Evolutionary conservation across 2,888 invertebrate genomes (phyloP).

Genomic region (Parnassius apollo): DNA sequence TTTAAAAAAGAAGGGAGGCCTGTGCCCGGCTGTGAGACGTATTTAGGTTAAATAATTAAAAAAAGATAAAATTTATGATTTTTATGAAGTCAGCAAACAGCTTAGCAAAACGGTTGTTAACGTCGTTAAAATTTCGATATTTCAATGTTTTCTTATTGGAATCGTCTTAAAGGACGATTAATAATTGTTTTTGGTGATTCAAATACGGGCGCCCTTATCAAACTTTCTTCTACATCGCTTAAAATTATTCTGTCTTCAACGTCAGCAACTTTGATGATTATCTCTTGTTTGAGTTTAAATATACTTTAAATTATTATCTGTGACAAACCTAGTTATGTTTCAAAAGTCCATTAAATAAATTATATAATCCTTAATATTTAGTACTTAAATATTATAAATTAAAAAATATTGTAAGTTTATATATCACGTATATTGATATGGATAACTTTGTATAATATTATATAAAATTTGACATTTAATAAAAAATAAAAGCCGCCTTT

Average conservation of each 20-base stretch:
- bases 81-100: neutral
- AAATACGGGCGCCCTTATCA: slow-evolving; percentile 11
- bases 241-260: slow-evolving; percentile 6
- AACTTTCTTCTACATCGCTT: slow-evolving; percentile 2
- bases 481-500: too few relatives aligned
- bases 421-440: too few relatives aligned
- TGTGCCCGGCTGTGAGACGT: too few relatives aligned
- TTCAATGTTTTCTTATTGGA: neutral
- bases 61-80: neutral
- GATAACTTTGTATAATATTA: too few relatives aligned
- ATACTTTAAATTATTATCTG: slow-evolving; percentile 9
- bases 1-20: too few relatives aligned
- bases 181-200: slow-evolving; percentile 6
- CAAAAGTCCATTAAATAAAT: neutral
- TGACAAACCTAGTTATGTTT: slow-evolving; percentile 3
- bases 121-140: neutral
- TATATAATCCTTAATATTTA: too few relatives aligned
- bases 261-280: slow-evolving; percentile 10
- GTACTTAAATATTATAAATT: too few relatives aligned
- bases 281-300: slow-evolving; percentile 3
- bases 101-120: neutral
- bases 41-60: neutral
- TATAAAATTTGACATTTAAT: too few relatives aligned
- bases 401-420: too few relatives aligned
- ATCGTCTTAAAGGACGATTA: slow-evolving; percentile 3